Conservation (phyloP, 1,140 invertebrate species). For the Ridgeia piscesae region DNA sequence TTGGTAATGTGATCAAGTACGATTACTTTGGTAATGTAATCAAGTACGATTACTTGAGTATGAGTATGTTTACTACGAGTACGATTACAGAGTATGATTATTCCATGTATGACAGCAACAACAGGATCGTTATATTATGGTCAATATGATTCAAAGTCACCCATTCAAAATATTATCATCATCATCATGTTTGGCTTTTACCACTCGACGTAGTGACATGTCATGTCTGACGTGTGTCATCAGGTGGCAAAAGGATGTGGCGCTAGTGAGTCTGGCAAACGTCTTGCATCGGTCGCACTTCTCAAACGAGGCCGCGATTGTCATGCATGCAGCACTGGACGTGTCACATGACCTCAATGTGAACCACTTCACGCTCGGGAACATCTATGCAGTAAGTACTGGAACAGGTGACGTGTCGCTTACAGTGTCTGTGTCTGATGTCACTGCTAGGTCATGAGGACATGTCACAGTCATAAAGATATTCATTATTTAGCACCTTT, state of each 20-base stretch:
- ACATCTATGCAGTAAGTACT: constrained; percentile 69
- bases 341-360: constrained; percentile 72
- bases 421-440: no score
- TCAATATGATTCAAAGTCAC: no score
- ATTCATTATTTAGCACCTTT: no score
- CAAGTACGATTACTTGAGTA: no score
- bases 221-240: constrained; percentile 2
- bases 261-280: constrained; percentile 78
- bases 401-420: neutral
- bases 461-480: constrained; percentile 9
- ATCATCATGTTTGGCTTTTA: no score
- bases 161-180: no score
- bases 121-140: no score
- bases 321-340: constrained; percentile 78
- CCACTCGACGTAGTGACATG: neutral
- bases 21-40: no score
- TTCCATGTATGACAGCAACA: no score
- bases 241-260: constrained; percentile 75
- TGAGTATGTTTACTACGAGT: no score
- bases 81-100: no score
- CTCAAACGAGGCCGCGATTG: constrained; percentile 75
- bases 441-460: neutral
- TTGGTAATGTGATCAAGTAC: no score
- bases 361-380: constrained; percentile 77
- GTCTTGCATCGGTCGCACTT: constrained; percentile 74